Percentiles rank a stretch among this genome's conserved stretches.
Conservation (phyloP, 2,888 invertebrate genomes). For the Serrognathus titanus region DNA sequence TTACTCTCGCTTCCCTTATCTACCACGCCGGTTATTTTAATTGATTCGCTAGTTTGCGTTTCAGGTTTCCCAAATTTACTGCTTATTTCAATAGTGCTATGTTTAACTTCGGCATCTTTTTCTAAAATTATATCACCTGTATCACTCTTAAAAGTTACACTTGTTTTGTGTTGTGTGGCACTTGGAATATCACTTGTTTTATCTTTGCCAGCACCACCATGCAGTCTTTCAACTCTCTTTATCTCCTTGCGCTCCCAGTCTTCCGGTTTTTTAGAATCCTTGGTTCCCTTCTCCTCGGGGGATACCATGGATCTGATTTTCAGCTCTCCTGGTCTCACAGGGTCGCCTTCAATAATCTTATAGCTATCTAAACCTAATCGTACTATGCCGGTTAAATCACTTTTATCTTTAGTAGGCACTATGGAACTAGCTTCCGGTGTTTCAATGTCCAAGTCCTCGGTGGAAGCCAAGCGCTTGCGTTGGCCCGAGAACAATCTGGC, state of each 20-base stretch:
- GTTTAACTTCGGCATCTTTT: constrained; percentile 6
- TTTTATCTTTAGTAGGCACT: constrained; percentile 21
- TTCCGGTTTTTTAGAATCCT: constrained; percentile 48
- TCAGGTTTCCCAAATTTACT: constrained; percentile 5
- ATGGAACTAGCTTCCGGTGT: constrained; percentile 19
- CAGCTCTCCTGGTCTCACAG: constrained; percentile 40
- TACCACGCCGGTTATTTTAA: constrained; percentile 16
- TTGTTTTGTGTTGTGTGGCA: constrained; percentile 33
- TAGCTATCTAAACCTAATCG: constrained; percentile 39
- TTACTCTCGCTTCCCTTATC: constrained; percentile 12
- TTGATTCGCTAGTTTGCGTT: constrained; percentile 13
- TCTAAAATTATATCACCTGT: constrained; percentile 14
- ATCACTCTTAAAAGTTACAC: constrained; percentile 26
- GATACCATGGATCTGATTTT: constrained; percentile 36
- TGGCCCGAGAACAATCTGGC: constrained; percentile 40
- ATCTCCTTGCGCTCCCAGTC: constrained; percentile 48
- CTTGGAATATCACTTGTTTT: constrained; percentile 36
- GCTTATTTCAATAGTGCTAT: neutral
- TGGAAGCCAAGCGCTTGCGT: constrained; percentile 47
- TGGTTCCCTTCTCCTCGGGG: constrained; percentile 49
- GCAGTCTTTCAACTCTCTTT: constrained; percentile 45
- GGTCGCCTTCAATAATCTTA: constrained; percentile 39
- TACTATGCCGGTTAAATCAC: constrained; percentile 50
- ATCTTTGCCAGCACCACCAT: constrained; percentile 47
- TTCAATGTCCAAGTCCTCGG: constrained; percentile 45